Conservation (phyloP, 2,113 vertebrate species). For the Tichodroma muraria region DNA sequence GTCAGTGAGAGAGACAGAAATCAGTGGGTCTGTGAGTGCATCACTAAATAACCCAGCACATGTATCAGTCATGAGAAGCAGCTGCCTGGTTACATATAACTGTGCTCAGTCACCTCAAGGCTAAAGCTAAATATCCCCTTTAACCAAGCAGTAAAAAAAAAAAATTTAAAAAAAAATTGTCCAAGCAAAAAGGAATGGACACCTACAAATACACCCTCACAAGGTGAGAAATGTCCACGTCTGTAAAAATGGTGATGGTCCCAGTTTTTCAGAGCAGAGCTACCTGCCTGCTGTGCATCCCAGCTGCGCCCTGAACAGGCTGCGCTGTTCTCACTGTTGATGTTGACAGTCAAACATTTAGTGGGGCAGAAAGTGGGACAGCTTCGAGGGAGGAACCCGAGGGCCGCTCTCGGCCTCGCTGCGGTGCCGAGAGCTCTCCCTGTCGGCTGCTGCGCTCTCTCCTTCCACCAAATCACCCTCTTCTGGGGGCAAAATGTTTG, state of each 20-base stretch:
- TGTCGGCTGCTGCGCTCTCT: neutral
- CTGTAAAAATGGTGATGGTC: neutral
- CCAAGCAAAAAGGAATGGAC: neutral
- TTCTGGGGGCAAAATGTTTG: neutral
- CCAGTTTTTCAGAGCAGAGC: neutral
- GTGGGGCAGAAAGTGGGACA: neutral
- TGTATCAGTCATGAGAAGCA: neutral
- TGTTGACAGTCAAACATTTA: neutral
- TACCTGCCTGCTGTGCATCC: neutral
- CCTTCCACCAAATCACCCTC: neutral
- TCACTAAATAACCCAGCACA: neutral
- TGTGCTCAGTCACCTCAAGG: neutral
- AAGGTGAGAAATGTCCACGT: neutral
- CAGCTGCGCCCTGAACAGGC: neutral
- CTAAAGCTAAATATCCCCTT: neutral
- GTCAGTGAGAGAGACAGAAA: neutral
- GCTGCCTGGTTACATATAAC: neutral
- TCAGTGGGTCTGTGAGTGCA: neutral
- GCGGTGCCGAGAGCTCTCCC: slow-evolving; percentile 12
- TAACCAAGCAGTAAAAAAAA: neutral
- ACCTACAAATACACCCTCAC: neutral
- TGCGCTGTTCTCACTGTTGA: neutral
- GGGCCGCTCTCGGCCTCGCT: neutral
- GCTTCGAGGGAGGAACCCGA: fast-evolving
- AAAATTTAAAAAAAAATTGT: neutral